Base-by-base conservation (phyloP, 1,140 invertebrate genomes). In the Calosoma granatense region DNA sequence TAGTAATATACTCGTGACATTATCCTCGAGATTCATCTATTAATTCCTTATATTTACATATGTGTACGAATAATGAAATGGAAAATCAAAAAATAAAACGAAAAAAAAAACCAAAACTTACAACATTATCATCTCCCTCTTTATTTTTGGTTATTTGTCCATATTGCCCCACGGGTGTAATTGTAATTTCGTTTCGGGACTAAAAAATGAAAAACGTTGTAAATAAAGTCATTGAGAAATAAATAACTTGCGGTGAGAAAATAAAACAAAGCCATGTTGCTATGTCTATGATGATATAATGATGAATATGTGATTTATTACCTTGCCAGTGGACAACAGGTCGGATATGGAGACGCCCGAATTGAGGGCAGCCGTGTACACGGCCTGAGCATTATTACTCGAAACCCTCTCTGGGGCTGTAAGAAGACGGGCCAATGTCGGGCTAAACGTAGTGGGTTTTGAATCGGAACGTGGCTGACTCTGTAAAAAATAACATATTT, bases 371-470 rank as follows among this genome's bases (percentile, higher is more conserved):
- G 69, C 26, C 66, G 61, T 26, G 62, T 61, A 47, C 41, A 47
- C 22, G 66, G 58, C 21, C 61, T 63, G 51, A 22, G 51, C 3
- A 47, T 47, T 15, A 58, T 53, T 26, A 55, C 53, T 43, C 43
- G 1, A 64, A 65, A 74, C 70, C 61, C 77, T 72, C 64, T 83
- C 81, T 9, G 81, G 81, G 52, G 85, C 84, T 22, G 86, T 90
- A 58, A 90, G 74, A 60, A 90, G 76, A 71, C 85, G 78, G 51
- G 86, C 86, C 68, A 90, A 76, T 54, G 87, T 90, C 53, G 86
- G 86, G 60, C 86, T 87, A 72, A 86, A 88, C 6, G 79, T 79
- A 1, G 80, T 77, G 63, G 76, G 67, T 67, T 68, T 55, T 69
- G 70, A n/a, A 66, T 74, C 67, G 71, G 74, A 22, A 69, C 74